Conservation (phyloP, 2,888 invertebrate genomes). For the Ramazzottius varieornatus region DNA sequence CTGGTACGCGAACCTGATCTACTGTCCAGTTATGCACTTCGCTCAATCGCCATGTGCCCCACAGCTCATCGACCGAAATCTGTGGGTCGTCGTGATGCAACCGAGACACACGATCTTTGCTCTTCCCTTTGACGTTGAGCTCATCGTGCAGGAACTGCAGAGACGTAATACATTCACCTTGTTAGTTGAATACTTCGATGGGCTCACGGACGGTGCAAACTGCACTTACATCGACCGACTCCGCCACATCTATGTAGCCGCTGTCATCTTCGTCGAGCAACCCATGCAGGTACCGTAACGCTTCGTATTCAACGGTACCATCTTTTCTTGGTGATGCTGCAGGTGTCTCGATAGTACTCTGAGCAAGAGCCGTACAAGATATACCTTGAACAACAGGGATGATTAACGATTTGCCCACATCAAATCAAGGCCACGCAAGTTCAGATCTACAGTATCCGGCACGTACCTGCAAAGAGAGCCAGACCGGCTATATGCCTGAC, state of each 20-base stretch:
- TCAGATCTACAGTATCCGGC: no score
- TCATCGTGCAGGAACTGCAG: not conserved
- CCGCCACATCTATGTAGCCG: not conserved
- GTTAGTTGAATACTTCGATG: not conserved
- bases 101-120: not conserved
- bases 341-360: no score
- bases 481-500: no score
- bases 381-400: no score
- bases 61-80: not conserved
- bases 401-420: no score
- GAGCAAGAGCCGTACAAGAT: no score
- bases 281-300: not conserved
- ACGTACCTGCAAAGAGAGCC: no score
- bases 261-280: not conserved
- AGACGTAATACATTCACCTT: not conserved
- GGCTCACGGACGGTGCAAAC: not conserved
- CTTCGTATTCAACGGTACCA: not conserved
- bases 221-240: not conserved
- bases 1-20: no score
- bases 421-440: no score
- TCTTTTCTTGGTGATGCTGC: not conserved
- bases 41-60: not conserved
- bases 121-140: slow-evolving; percentile 1
- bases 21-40: slow-evolving; percentile 2
- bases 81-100: not conserved